These are phyloP conservation scores for Saimiri boliviensis DNA, from an alignment of 2,113 vertebrate genomes.

Conservation along the genomic window DNA sequence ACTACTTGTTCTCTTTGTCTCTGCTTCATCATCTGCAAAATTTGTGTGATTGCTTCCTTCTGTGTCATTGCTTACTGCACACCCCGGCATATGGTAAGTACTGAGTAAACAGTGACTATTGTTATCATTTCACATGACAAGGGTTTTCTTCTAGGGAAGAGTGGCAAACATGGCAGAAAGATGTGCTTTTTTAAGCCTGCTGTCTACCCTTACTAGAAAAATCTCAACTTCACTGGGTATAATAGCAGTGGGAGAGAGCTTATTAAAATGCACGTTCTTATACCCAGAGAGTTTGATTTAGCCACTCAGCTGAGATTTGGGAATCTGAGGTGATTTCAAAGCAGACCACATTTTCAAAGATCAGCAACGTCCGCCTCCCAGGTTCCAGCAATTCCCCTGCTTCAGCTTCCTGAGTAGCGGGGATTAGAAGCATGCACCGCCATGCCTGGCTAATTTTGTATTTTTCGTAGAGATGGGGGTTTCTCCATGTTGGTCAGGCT, in stretches of 20 bases:
- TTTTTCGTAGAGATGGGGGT: too few relatives aligned
- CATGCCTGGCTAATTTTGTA: too few relatives aligned
- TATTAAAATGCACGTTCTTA: neutral
- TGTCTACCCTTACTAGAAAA: neutral
- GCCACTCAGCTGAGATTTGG: neutral
- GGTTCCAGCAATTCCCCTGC: too few relatives aligned
- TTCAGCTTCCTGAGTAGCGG: too few relatives aligned
- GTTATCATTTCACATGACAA: neutral
- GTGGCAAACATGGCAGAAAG: neutral
- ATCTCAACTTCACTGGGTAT: neutral
- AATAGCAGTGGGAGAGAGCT: neutral
- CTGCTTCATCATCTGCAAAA: neutral
- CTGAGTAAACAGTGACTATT: neutral
- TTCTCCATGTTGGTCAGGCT: too few relatives aligned
- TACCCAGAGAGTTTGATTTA: neutral
- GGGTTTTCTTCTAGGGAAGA: neutral
- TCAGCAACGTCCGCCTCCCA: neutral
- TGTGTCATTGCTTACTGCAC: neutral
- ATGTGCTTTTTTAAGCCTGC: neutral
- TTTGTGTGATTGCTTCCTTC: neutral
- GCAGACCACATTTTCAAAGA: neutral
- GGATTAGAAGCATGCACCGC: too few relatives aligned
- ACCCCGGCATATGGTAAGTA: neutral
- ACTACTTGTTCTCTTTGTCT: neutral
- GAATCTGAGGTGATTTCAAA: slow-evolving; percentile 5